Base-by-base conservation (phyloP, 2,113 vertebrate genomes). In the Hippocampus mohnikei region DNA sequence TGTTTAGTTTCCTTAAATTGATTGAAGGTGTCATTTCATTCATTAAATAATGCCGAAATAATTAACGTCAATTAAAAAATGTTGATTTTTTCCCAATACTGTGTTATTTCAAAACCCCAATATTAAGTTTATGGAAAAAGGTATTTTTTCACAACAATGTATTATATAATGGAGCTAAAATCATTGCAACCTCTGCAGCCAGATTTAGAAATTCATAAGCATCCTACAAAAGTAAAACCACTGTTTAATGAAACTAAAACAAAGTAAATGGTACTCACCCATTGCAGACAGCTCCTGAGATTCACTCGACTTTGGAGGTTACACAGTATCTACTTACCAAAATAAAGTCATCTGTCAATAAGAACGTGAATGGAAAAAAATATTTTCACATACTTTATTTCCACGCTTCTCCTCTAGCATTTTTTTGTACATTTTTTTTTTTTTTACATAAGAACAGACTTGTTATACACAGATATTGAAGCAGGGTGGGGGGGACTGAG, bases 381-480 rank as follows among this genome's bases (percentile, higher is more conserved):
- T 95, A 93, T 92, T 96, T 96, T 95, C 95, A 98, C 94, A 95
- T 94, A 95, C 91, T 97, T 93, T 98, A 98, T 98, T 99, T 96
- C 90, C 94, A 99, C 95, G 89, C 91, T 96, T 97, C 95, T 98
- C 95, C 95, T 92, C 90, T 96, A 97, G 95, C 95, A 96, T 92
- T 95, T 93, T 94, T 94, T 82, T 33, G 86, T 72, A 83, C 77
- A 83, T 83, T 71, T 69, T 84, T 82, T 92, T 92, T 90, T 53
- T 53, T n/a, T 92, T 93, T 91, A 95, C 95, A 96, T 95, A 97
- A 98, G 95, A 99, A 98, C 96, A 95, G 95, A 96, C 94, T 94
- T 60, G 95, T 95, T 91, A 94, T 96, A 98, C 95, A 98, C 94
- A 95, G 93, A 97, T 96, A 96, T 70, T 90, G 89, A 92, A 92